Conservation (phyloP, 2,113 vertebrate genomes). For the Rhabdomys dilectus region DNA sequence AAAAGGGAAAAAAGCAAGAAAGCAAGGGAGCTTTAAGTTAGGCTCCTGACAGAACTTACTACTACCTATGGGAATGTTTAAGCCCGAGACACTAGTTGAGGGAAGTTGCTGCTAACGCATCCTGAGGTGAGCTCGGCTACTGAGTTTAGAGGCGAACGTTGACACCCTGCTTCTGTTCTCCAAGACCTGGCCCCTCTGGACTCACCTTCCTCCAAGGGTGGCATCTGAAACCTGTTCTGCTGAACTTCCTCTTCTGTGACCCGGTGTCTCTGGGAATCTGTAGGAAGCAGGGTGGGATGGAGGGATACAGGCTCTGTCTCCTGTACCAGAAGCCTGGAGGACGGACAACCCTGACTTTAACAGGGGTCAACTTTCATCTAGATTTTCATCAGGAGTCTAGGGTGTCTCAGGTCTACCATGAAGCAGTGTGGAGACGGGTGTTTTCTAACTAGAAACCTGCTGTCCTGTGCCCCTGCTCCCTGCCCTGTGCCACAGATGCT, state of each 20-base stretch:
- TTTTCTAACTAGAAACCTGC: background rate
- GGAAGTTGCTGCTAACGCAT: background rate
- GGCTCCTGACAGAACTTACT: background rate
- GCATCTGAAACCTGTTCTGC: conserved; percentile 65
- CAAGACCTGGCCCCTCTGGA: fast-evolving
- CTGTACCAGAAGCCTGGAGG: background rate
- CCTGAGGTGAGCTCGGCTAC: background rate
- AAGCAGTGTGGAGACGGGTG: background rate
- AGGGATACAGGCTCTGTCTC: background rate
- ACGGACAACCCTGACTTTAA: too few species aligned
- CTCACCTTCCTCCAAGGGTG: conserved; percentile 58
- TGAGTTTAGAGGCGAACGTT: background rate
- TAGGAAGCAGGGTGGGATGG: background rate
- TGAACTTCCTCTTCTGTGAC: conserved; percentile 57
- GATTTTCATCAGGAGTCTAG: too few species aligned
- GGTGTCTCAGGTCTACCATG: background rate
- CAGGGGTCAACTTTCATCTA: background rate
- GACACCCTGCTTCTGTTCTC: background rate
- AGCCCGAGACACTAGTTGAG: background rate
- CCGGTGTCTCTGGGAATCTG: conserved; percentile 84
- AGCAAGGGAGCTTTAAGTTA: background rate
- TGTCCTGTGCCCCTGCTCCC: fast-evolving
- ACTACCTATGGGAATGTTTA: background rate
- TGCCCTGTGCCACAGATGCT: background rate
- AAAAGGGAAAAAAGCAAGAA: background rate